Percentiles rank a stretch among this genome's conserved stretches.
Conservation (phyloP, 2,113 vertebrate species). For the Paralichthys olivaceus region DNA sequence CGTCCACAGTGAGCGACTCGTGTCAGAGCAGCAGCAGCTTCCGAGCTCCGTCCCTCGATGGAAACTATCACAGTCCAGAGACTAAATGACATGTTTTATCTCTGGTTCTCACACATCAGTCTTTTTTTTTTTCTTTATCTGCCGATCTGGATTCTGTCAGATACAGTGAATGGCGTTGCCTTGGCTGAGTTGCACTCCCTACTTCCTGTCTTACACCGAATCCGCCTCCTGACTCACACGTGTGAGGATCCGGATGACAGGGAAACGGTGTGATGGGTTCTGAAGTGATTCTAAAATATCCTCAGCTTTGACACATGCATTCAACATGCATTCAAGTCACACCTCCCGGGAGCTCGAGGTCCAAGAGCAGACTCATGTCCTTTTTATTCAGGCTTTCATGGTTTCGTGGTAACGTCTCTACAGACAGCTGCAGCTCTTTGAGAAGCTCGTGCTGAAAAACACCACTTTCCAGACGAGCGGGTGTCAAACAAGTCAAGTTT, state of each 20-base stretch:
- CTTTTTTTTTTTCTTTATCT: too few species aligned
- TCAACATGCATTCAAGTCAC: too few species aligned
- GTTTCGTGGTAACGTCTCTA: neutral
- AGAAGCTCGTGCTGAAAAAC: neutral
- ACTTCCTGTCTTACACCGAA: neutral
- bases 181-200: neutral
- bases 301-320: neutral
- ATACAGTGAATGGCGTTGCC: neutral
- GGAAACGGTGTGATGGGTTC: too few species aligned
- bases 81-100: too few species aligned
- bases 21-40: too few species aligned
- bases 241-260: neutral
- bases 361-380: neutral
- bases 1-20: too few species aligned
- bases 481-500: neutral
- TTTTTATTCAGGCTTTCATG: neutral
- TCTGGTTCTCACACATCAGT: too few species aligned
- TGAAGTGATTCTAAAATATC: neutral
- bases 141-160: too few species aligned
- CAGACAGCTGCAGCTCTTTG: neutral
- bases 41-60: too few species aligned
- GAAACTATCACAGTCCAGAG: too few species aligned
- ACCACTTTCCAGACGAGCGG: neutral
- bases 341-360: neutral
- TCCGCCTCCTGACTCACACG: neutral